Evolutionary conservation across 2,888 invertebrate species (phyloP), one percentile per base, ranked within the genome.

Genomic region (Nebria brevicollis): DNA sequence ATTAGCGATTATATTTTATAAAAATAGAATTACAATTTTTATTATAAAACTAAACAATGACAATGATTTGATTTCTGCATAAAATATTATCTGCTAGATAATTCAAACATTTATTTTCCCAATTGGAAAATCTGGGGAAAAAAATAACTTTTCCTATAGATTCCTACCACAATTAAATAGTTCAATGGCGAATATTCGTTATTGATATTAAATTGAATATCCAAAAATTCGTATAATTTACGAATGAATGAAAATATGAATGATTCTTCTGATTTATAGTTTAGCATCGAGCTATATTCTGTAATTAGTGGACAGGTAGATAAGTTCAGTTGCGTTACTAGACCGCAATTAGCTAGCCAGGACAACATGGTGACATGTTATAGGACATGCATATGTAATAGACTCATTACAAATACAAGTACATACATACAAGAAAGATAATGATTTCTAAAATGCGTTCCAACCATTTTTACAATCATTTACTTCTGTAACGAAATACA

Each of bases 291-390:
- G 66, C 7, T 66, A n/a, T 25, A 25, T 66, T 15, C 54, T 43
- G 42, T 77, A 77, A 77, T 77, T 77, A 77, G 77, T 70, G 72
- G 70, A 70, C 77, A 77, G 72, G 15, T 68, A 64, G 34, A 34
- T 34, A 34, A 34, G 34, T 72, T 10, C 25, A 77, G 20, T 72
- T 42, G 41, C 42, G 43, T n/a, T 72, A 42, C 26, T 20, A 70
- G 20, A 25, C 13, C 25, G 70, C 34, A 70, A 66, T 66, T 66
- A 66, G 13, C 66, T 8, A 70, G 34, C 20, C 25, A 26, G 70
- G 70, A 70, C 70, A 70, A 70, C 70, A n/a, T 11, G 20, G 70
- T 70, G 70, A 70, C 66, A 66, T 66, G 66, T 66, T 66, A 34
- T 34, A 34, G 66, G 15, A 66, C 15, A 66, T 25, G 25, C 66